Evolutionary conservation across 2,113 vertebrate species (phyloP).

Genomic region (Labeo rohita): DNA sequence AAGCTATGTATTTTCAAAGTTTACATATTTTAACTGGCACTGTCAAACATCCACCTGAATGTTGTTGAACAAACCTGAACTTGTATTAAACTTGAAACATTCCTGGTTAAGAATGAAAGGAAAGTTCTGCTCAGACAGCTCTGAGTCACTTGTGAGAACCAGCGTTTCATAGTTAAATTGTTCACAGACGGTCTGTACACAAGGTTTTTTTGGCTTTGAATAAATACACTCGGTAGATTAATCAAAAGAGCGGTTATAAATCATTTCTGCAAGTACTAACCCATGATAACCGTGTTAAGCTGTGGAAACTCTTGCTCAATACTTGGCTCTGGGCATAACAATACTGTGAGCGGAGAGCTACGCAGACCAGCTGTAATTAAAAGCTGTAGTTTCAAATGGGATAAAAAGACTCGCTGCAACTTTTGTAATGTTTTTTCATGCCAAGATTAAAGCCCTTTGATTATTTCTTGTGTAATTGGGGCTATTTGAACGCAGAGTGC

Average conservation of each 20-base stretch:
- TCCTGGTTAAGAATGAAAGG: background rate
- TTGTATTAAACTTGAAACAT: background rate
- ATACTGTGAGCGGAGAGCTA: slow-evolving; percentile 61
- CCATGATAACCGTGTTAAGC: slow-evolving; percentile 50
- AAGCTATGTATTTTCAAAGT: background rate
- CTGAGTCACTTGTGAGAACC: background rate
- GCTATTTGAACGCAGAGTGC: slow-evolving; percentile 26
- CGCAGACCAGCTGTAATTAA: slow-evolving; percentile 46
- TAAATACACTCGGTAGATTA: slow-evolving; percentile 47
- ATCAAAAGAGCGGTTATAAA: slow-evolving; percentile 57
- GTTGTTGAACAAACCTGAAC: background rate
- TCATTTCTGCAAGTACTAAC: slow-evolving; percentile 49
- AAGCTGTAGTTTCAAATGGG: slow-evolving; percentile 42
- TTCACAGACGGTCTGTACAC: background rate
- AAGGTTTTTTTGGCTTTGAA: slow-evolving; percentile 33
- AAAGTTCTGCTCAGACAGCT: slow-evolving; percentile 8
- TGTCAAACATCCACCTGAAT: background rate
- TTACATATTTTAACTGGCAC: background rate
- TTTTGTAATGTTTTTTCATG: slow-evolving; percentile 23
- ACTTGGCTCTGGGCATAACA: slow-evolving; percentile 74
- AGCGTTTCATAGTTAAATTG: slow-evolving; percentile 10
- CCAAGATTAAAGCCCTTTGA: slow-evolving; percentile 55
- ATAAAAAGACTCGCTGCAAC: slow-evolving; percentile 28
- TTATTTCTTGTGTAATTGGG: slow-evolving; percentile 48
- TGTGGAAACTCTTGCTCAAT: slow-evolving; percentile 64